phyloP scores from a whole-genome alignment of 30 jellyfish, hydroid and myxozoan species.

The Nemopilema nomurai region DNA sequence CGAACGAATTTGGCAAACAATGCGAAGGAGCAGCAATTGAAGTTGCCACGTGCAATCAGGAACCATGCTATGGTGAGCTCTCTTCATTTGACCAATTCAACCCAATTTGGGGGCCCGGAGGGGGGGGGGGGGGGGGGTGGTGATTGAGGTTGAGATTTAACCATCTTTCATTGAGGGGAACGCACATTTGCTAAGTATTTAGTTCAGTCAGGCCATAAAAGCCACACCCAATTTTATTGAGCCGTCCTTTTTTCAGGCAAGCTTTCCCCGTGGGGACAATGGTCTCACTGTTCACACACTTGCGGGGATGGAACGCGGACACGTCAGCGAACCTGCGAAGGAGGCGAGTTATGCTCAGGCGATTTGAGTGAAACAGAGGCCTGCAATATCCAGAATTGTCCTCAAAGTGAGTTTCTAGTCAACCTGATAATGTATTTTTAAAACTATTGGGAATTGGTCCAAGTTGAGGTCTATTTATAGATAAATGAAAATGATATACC shows the following conservation, averaged over 20 bases:
- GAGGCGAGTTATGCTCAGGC: conserved; percentile 81
- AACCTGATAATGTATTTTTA: background rate
- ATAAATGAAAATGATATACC: too few relatives aligned
- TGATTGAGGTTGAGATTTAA: too few relatives aligned
- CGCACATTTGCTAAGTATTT: too few relatives aligned
- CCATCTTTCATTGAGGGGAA: too few relatives aligned
- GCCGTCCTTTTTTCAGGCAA: conserved; percentile 42
- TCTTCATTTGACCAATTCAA: background rate
- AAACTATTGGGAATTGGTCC: too few relatives aligned
- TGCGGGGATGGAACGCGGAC: conserved; percentile 88
- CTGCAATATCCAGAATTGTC: conserved; percentile 72
- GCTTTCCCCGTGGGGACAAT: conserved; percentile 74
- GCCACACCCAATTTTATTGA: too few relatives aligned
- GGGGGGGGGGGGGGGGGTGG: too few relatives aligned
- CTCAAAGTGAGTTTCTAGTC: conserved; percentile 15
- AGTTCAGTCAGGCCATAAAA: too few relatives aligned
- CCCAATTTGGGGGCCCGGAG: too few relatives aligned
- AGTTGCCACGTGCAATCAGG: conserved; percentile 51
- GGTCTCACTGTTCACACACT: conserved; percentile 82
- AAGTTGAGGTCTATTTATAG: too few relatives aligned
- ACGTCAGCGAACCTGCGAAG: conserved; percentile 76
- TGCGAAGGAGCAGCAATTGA: conserved; percentile 74
- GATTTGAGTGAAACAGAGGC: conserved; percentile 82
- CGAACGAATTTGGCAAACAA: conserved; percentile 71
- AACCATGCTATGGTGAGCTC: conserved; percentile 65